Base-by-base conservation (phyloP, 2,888 invertebrate genomes). In the Beris morrisii region DNA sequence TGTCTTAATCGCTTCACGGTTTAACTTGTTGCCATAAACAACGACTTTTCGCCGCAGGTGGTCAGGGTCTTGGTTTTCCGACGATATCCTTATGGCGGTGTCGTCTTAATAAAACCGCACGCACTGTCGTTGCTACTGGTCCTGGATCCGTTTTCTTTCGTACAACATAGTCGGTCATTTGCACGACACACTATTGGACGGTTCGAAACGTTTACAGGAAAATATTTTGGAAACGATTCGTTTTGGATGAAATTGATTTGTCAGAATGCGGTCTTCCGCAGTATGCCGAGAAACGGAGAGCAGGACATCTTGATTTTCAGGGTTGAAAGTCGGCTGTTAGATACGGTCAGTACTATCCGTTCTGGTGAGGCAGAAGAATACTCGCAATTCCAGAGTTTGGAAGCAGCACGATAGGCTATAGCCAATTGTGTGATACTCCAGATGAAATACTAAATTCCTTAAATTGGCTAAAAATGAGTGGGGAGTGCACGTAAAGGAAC, bases 11-110 rank as follows among this genome's bases (percentile, higher is more conserved):
- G 66, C 66, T 66, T 69, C 69, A 69, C 64, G 69, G 69, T 69
- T 64, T 64, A 69, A 69, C 56, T 54, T 66, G 69, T 64, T 66
- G 66, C 45, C 66, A 66, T 69, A 69, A 69, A 66, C 69, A 69
- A 52, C 50, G 57, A 43, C 56, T 65, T 57, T 65, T 32, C 64
- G 22, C 64, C 55, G 64, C 31, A 55, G 45, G 64, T 44, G 64
- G 54, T 43, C 64, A 50, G 15, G 50, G 22, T 22, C 50, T 30
- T 28, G 53, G 28, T 28, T 53, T n/a, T 28, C 31, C 13, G 58
- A 12, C 28, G 43, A 44, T 38, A 61, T 50, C 46, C 61, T 50
- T 38, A 22, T 52, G 56, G 57, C 55, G 65, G 65, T 68, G 61
- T 68, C 65, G 65, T 59, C 58, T 68, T 61, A 59, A 68, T 68